Base-by-base conservation (phyloP, 2,113 vertebrate genomes). In the Platycercus adscitus region DNA sequence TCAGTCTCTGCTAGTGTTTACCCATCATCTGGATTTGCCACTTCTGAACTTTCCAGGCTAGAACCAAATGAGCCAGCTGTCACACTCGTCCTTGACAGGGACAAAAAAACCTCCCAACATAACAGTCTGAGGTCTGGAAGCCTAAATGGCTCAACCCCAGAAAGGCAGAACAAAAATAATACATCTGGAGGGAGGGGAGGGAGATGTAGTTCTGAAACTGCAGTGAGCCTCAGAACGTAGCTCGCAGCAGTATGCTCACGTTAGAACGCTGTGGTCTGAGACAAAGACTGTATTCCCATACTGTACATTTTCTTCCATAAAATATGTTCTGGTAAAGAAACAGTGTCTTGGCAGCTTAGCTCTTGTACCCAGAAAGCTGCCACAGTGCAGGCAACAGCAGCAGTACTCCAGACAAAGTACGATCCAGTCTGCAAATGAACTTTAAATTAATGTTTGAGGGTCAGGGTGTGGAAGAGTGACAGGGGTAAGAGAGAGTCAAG, bases 1-100 rank as follows among this genome's bases (percentile, higher is more conserved):
- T 96, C 93, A 95, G 43, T 31, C 68, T 85, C 75, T 88, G 64
- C 61, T 76, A 81, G 28, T 71, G 61, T 91, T 96, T 95, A 79
- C 84, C 47, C 61, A 58, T 93, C 93, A 96, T 97, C 77, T 96
- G 91, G 89, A 96, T 75, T 81, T 86, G 75, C 77, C 91, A 87
- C 92, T 96, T 97, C 82, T 26, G 4, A 94, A 91, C 89, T 93
- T 94, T 83, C 88, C 73, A 93, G 94, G 86, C 70, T 39, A 78
- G 96, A 95, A 84, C 10, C 23, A 24, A 89, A 80, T 72, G 65
- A 96, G 49, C 91, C 86, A 37, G 43, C 86, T 95, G 93, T 63
- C 43, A 69, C 28, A 53, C 46, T 95, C 91, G 56, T 93, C 64
- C 60, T 28, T 89, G 91, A 95, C 79, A 89, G 63, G 65, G 52